These are phyloP conservation scores for Molossus molossus DNA, from an alignment of 2,797 vertebrate genomes.

Conservation along the genomic window DNA sequence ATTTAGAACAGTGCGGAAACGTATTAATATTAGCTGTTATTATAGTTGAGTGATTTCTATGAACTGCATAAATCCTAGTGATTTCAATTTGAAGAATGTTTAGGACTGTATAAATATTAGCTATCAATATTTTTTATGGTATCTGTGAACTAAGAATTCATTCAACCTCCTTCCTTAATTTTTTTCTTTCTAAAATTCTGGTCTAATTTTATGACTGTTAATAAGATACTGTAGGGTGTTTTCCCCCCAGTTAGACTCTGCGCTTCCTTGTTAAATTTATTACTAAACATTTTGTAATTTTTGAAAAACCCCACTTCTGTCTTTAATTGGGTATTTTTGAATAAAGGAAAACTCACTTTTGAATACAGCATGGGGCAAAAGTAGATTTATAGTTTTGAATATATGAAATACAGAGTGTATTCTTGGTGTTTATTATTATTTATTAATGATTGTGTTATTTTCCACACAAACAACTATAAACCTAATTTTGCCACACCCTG, in stretches of 20 bases:
- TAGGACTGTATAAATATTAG: neutral
- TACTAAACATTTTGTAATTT: slow-evolving; percentile 40
- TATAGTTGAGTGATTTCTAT: neutral
- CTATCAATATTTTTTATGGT: neutral
- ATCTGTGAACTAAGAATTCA: slow-evolving; percentile 8
- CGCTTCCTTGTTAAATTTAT: slow-evolving; percentile 34
- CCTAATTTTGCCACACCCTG: neutral
- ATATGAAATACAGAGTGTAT: neutral
- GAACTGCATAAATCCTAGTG: neutral
- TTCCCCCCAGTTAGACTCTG: neutral
- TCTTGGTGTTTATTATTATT: neutral
- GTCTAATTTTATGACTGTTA: slow-evolving; percentile 40
- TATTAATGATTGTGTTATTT: neutral
- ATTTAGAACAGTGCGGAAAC: neutral
- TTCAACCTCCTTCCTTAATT: neutral
- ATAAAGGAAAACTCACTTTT: slow-evolving; percentile 43
- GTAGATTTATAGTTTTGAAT: neutral
- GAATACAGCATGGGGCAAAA: neutral
- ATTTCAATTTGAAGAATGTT: neutral
- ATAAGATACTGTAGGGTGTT: neutral
- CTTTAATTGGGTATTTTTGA: slow-evolving; percentile 35
- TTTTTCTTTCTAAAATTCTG: neutral
- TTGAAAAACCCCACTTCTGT: neutral
- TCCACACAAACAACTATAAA: neutral
- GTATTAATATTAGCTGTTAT: neutral